Conservation (phyloP, 2,113 vertebrate genomes). For the Chionis minor region DNA sequence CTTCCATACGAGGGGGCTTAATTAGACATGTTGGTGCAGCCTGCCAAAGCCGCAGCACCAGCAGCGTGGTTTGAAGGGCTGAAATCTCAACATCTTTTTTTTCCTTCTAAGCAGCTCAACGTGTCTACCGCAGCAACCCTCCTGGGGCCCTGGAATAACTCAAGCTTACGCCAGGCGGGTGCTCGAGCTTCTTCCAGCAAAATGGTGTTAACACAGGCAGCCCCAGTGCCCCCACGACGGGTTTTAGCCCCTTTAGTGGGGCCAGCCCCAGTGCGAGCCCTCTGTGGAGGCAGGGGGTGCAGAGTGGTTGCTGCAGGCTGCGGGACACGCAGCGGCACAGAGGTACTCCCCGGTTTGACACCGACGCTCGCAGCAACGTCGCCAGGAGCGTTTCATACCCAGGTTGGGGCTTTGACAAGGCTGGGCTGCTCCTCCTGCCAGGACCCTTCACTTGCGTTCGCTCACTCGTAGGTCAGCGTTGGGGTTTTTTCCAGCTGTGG, state of each 20-base stretch:
- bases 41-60: neutral
- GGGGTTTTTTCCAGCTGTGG: neutral
- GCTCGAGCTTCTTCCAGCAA: neutral
- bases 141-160: neutral
- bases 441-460: neutral
- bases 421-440: neutral
- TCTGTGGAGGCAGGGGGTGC: neutral
- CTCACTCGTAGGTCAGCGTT: neutral
- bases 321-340: neutral
- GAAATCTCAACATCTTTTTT: neutral
- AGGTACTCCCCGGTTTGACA: no score
- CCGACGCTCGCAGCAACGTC: accelerated
- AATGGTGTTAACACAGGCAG: accelerated
- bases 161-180: neutral
- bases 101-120: neutral
- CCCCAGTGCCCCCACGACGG: accelerated
- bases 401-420: neutral
- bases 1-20: neutral
- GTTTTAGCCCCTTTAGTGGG: neutral
- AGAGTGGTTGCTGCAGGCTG: neutral
- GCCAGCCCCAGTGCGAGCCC: neutral
- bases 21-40: neutral
- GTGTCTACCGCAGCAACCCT: neutral
- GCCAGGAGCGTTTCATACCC: neutral
- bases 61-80: neutral